Conservation (phyloP, 1,140 invertebrate genomes). For the Piezodorus guildinii region DNA sequence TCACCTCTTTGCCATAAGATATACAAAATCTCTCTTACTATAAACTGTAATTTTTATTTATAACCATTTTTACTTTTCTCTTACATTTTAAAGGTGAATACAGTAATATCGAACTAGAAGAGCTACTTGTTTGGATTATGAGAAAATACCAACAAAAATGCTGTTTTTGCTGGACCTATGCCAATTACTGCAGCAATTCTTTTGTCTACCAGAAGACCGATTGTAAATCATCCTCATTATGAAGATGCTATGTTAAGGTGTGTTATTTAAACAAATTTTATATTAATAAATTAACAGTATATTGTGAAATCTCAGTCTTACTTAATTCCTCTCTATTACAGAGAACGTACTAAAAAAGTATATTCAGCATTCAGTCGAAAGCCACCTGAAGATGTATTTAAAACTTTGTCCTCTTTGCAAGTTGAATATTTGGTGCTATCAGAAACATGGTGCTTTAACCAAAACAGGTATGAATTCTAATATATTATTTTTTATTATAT, state of each 20-base stretch:
- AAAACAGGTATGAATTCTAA: conserved; percentile 39
- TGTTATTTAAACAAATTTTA: not conserved
- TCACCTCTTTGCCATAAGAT: too few relatives aligned
- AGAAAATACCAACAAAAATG: conserved; percentile 42
- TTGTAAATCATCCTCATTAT: conserved; percentile 79
- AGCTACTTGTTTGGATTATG: conserved; percentile 63
- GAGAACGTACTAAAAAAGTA: conserved; percentile 53
- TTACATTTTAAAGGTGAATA: conserved; percentile 46
- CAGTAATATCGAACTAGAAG: conserved; percentile 55
- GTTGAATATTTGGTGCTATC: conserved; percentile 53
- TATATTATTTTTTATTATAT: not conserved
- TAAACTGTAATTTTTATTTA: too few relatives aligned
- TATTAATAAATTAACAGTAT: conserved; percentile 9
- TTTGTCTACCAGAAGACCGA: conserved; percentile 57
- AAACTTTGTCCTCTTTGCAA: conserved; percentile 43
- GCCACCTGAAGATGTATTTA: conserved; percentile 42
- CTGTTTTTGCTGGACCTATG: conserved; percentile 76
- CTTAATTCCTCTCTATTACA: conserved; percentile 34
- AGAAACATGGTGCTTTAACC: conserved; percentile 45
- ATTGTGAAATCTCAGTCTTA: conserved; percentile 8
- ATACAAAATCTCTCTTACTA: too few relatives aligned
- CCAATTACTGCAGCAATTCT: conserved; percentile 69
- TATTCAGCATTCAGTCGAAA: conserved; percentile 54
- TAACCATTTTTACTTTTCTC: too few relatives aligned
- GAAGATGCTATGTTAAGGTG: conserved; percentile 56